A percentile compares a stretch with the other conserved stretches of the same genome.
Evolutionary conservation across 1,140 invertebrate species (phyloP).

Genomic region (Drosophila suzukii): DNA sequence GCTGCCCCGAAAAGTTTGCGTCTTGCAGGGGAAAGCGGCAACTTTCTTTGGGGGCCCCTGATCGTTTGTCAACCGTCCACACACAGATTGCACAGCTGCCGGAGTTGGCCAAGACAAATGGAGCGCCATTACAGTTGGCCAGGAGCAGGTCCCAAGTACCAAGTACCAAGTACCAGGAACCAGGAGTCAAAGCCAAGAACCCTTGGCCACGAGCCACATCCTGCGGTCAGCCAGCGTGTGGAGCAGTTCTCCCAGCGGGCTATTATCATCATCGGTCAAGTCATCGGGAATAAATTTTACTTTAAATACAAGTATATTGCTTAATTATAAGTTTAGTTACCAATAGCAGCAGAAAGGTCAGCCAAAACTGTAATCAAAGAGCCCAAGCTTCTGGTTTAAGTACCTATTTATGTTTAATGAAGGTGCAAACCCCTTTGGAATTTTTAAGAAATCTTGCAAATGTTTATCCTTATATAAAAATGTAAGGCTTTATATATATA

Average conservation of each 20-base stretch:
- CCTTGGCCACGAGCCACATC: slow-evolving; percentile 1
- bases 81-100: slow-evolving; percentile 43
- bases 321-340: too few species aligned
- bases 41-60: slow-evolving; percentile 13
- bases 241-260: background rate
- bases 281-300: background rate
- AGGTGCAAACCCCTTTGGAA: too few species aligned
- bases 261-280: slow-evolving; percentile 5
- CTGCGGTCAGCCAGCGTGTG: slow-evolving; percentile 2
- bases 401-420: too few species aligned
- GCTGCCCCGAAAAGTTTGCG: slow-evolving; percentile 39
- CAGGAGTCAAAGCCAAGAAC: background rate
- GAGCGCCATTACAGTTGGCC: slow-evolving; percentile 51
- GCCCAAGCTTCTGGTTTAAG: too few species aligned
- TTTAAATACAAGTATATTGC: too few species aligned
- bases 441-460: too few species aligned
- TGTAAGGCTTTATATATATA: too few species aligned
- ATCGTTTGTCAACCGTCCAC: slow-evolving; percentile 41
- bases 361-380: too few species aligned
- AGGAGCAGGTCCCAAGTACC: background rate
- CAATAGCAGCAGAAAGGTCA: too few species aligned
- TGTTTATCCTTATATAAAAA: too few species aligned
- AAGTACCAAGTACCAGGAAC: background rate
- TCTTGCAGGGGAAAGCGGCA: background rate
- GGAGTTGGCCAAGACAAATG: slow-evolving; percentile 66